Conservation (phyloP, 2,888 invertebrate species). For the Spilarctia lutea region DNA sequence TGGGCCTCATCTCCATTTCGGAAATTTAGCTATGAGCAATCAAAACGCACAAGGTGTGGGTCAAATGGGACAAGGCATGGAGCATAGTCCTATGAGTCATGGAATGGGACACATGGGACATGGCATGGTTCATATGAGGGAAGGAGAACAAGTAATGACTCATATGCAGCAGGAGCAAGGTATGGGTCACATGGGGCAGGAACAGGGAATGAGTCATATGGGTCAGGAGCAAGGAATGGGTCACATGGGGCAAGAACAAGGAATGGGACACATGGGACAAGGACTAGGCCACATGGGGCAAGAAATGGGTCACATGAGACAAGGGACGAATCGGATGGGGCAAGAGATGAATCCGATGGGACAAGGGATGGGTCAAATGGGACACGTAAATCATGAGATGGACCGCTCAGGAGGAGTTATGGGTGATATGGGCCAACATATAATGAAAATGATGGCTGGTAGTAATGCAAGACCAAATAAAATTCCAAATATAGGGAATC, state of each 20-base stretch:
- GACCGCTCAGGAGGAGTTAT: conserved; percentile 31
- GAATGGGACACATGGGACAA: conserved; percentile 20
- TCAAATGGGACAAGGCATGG: conserved; percentile 21
- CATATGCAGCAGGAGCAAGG: conserved; percentile 3
- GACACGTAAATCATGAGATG: conserved; percentile 17
- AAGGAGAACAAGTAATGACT: conserved; percentile 30
- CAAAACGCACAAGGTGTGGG: conserved; percentile 10
- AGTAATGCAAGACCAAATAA: conserved; percentile 35
- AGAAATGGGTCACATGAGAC: conserved; percentile 13
- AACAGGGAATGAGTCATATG: conserved; percentile 15
- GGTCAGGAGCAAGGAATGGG: conserved; percentile 6
- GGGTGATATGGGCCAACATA: conserved; percentile 72
- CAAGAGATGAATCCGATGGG: conserved; percentile 5
- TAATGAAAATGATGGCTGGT: conserved; percentile 71
- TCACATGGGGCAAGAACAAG: conserved; percentile 31
- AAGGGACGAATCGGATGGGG: conserved; percentile 29
- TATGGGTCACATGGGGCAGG: conserved; percentile 25
- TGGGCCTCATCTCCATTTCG: conserved; percentile 37
- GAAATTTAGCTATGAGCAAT: conserved; percentile 33
- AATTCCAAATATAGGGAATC: conserved; percentile 24
- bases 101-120: conserved; percentile 27
- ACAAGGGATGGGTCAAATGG: conserved; percentile 12
- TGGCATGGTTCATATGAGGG: conserved; percentile 17
- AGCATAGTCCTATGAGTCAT: conserved; percentile 28
- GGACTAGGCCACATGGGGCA: conserved; percentile 16